Conservation (phyloP, 2,888 invertebrate species). For the Linyphia triangularis region DNA sequence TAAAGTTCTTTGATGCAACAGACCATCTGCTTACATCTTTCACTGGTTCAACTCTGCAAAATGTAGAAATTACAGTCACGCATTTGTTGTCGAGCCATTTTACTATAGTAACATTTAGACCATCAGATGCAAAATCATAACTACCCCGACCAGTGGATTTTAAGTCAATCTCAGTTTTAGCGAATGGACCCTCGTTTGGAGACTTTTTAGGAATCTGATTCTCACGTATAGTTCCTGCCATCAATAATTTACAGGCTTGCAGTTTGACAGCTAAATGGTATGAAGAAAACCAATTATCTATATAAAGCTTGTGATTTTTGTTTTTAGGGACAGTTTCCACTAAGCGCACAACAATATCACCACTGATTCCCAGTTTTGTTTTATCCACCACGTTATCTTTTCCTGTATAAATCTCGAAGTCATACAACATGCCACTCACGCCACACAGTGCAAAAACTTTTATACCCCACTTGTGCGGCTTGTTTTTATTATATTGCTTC, state of each 20-base stretch:
- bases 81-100: no score
- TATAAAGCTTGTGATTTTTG: constrained; percentile 11
- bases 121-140: no score
- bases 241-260: not conserved
- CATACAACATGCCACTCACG: constrained; percentile 35
- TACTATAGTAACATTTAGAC: no score
- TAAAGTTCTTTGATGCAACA: constrained; percentile 11
- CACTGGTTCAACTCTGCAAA: no score
- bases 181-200: no score
- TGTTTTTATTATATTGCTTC: constrained; percentile 33
- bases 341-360: constrained; percentile 25
- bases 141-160: no score
- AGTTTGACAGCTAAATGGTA: constrained; percentile 15
- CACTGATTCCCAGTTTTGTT: constrained; percentile 45
- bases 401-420: constrained; percentile 27
- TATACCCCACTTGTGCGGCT: constrained; percentile 18
- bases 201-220: no score
- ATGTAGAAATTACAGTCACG: no score
- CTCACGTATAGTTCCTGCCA: no score
- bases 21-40: no score
- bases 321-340: constrained; percentile 32
- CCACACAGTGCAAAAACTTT: constrained; percentile 28
- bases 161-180: no score
- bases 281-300: constrained; percentile 13
- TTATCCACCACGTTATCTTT: constrained; percentile 11